phyloP scores from a whole-genome alignment of 2,888 invertebrate species.

The Spodoptera littoralis region DNA sequence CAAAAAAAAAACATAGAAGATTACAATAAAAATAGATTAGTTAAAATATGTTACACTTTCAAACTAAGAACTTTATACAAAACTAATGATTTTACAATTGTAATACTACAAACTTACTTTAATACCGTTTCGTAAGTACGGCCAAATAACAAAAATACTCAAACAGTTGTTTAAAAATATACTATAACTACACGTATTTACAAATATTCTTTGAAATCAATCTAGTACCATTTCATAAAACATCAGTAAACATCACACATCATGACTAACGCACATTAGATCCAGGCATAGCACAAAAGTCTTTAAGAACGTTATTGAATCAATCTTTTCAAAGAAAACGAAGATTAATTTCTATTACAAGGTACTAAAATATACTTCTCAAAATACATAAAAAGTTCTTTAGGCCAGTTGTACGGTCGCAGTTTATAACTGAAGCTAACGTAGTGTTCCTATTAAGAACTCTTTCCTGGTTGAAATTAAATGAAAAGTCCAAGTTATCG shows the following conservation, averaged over 20 bases:
- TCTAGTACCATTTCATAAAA: constrained; percentile 2
- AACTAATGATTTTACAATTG: too few species aligned
- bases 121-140: too few species aligned
- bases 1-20: constrained; percentile 24
- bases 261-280: constrained; percentile 4
- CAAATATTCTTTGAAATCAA: constrained; percentile 1
- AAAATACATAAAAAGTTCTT: constrained; percentile 81
- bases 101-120: too few species aligned
- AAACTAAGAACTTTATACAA: too few species aligned
- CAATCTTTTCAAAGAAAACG: constrained; percentile 12
- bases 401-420: constrained; percentile 72
- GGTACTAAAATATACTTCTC: constrained; percentile 72
- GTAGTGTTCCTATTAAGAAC: constrained; percentile 60
- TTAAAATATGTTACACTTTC: too few species aligned
- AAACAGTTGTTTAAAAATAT: background rate
- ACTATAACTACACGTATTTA: constrained; percentile 6
- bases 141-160: too few species aligned
- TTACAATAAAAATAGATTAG: constrained; percentile 8
- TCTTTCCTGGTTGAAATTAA: constrained; percentile 58
- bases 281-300: constrained; percentile 12
- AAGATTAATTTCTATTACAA: background rate
- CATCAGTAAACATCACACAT: constrained; percentile 28
- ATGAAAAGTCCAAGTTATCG: constrained; percentile 59
- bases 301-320: constrained; percentile 17
- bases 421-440: constrained; percentile 66